Base-by-base conservation (phyloP, 2,888 invertebrate genomes). In the Luffia ferchaultella region DNA sequence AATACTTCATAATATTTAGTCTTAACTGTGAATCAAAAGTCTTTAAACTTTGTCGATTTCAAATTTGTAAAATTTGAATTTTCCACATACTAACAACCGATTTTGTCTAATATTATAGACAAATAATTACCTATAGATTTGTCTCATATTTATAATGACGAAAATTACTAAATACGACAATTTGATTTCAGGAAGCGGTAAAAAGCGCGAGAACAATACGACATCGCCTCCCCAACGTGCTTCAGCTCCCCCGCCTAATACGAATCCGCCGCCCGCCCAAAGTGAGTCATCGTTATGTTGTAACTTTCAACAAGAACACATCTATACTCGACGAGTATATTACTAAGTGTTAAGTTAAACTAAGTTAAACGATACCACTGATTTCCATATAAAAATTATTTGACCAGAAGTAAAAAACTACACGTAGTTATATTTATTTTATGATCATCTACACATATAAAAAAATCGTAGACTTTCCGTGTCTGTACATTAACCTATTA, bases 161-260 rank as follows among this genome's bases (percentile, higher is more conserved):
- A n/a, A n/a, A n/a, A n/a, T n/a, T n/a, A n/a, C n/a, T n/a, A n/a
- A n/a, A n/a, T n/a, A n/a, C n/a, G n/a, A n/a, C n/a, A n/a, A 52
- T 41, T 63, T 55, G 60, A 59, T 76, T 78, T 52, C 76, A 83
- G 83, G 83, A 69, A 83, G 80, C 69, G 80, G 82, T 57, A 85
- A 85, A 69, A 85, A 85, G 72, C 70, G 85, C 63, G 85, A 85
- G 53, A 77, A 70, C 63, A 68, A 64, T 60, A 70, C 77, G 18
- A 67, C 76, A 53, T 73, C 75, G 48, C 51, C 55, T 18, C 52
- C 51, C 49, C 54, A 47, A 19, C 53, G 49, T 15, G 46, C 46
- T 70, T 76, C 30, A 63, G 72, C 16, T 18, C 47, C 48, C 42
- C 44, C 52, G 43, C 51, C 54, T 12, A 62, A 68, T 16, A 71